Base-by-base conservation (phyloP, 1,140 invertebrate genomes). In the Chlorops oryzae region DNA sequence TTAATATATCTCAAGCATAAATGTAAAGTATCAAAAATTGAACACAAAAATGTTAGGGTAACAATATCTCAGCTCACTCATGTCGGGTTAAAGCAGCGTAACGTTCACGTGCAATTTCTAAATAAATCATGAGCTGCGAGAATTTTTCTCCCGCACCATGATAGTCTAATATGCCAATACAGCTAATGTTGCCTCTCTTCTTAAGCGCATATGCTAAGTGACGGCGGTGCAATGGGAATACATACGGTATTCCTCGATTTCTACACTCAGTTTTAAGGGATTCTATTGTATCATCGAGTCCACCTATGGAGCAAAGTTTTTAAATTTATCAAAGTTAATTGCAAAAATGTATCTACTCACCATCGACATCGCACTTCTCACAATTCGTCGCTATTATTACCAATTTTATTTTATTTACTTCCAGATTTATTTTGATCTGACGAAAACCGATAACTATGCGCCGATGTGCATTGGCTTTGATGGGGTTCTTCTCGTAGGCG, bases 351-450 rank as follows among this genome's bases (percentile, higher is more conserved):
- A 9, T 10, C 22, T 25, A 27, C 38, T 39, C 25, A 64, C 63
- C 54, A 54, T 58, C 50, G 0, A 42, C 55, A 1, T 57, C 49
- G 23, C 56, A 59, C 7, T 41, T 46, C 47, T 77, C 74, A 43
- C 75, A 71, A 41, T 77, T 72, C 3, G 82, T 76, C 3, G 82
- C 82, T 45, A 85, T 67, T 2, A 85, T 71, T 1, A 84, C 61
- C 52, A 80, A 65, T 56, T 78, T 80, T 3, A 83, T 65, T 60
- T 80, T 81, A 27, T 75, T 75, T 22, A 82, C 58, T 34, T 73
- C 70, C 21, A 84, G 56, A 53, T 77, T 75, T 47, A 78, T 80
- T 15, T 74, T 72, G 0, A 80, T 75, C 59, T 84, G 80, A 21
- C 77, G 74, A 32, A 84, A 72, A 1, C 82, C 82, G 44, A 79